Base-by-base conservation (phyloP, 2,888 invertebrate species). In the Andrena dorsata region DNA sequence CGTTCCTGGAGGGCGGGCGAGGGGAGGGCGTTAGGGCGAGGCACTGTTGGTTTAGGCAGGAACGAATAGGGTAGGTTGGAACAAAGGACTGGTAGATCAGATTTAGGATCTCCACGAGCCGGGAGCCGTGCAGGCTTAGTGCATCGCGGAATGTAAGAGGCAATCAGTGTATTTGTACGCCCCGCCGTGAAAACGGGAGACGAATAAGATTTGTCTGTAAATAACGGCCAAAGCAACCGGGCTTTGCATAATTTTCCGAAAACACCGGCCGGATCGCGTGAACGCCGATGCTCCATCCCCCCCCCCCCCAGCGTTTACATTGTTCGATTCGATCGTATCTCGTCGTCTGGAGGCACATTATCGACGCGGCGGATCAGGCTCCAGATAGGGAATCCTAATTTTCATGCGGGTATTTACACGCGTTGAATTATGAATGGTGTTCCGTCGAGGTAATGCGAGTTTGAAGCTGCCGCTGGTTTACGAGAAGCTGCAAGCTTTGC, bases 21-120 rank as follows among this genome's bases (percentile, higher is more conserved):
- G 61, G 63, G 66, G 53, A 5, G n/a, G 64, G 71, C 16, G 58
- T 63, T 28, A 64, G 64, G 30, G 47, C 63, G 76, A 74, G 78
- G 73, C 69, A 76, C 81, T 87, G 88, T 88, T 88, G 88, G 78
- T 88, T 88, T 88, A 88, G 88, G 87, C 84, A 79, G 80, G 80
- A 71, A 82, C 77, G 82, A 77, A 81, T 82, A 69, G 76, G 82
- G 69, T 70, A 65, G 81, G 82, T 80, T 71, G 88, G 80, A 84
- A 87, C 85, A 88, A 88, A 88, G 88, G 82, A 77, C 70, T 41
- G 73, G 74, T 76, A 82, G 86, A 88, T 85, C 88, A 85, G 87
- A 88, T 88, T 88, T 85, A 81, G 85, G 82, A 80, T 83, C 83
- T 76, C 68, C 56, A 26, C 63, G 69, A 76, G 75, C 64, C 71